Conservation (phyloP, 1,140 invertebrate species). For the Aphaenogaster rudis region DNA sequence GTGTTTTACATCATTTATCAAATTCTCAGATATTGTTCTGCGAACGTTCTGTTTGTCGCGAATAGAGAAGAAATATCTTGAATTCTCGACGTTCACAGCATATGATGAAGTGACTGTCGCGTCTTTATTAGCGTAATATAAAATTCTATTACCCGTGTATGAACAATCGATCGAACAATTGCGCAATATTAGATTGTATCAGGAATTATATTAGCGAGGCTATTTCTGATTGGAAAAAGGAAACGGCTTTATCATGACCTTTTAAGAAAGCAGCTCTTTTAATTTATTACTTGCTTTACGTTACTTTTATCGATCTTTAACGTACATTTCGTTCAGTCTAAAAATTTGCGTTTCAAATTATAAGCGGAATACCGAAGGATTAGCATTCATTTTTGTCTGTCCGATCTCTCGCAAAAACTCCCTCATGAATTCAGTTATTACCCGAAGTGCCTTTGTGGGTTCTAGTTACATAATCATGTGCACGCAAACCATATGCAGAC, state of each 20-base stretch:
- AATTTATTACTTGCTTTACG: conserved; percentile 4
- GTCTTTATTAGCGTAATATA: conserved; percentile 12
- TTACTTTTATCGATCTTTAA: conserved; percentile 16
- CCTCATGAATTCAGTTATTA: conserved; percentile 58
- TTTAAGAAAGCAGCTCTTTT: conserved; percentile 23
- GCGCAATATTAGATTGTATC: conserved; percentile 24
- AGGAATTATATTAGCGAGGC: conserved; percentile 9
- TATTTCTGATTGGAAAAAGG: conserved; percentile 22
- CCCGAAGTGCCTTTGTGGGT: conserved; percentile 77
- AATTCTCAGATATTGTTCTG: not conserved
- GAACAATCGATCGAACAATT: conserved; percentile 28
- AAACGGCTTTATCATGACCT: conserved; percentile 9
- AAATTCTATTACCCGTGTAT: conserved; percentile 43
- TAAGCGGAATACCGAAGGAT: conserved; percentile 37
- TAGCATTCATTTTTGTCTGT: conserved; percentile 30
- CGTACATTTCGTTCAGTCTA: not conserved
- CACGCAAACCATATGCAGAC: conserved; percentile 56
- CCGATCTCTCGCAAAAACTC: conserved; percentile 50
- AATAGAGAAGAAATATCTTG: not conserved
- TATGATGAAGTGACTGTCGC: not conserved
- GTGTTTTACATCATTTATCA: not conserved
- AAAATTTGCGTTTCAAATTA: conserved; percentile 14
- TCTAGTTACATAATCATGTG: conserved; percentile 79
- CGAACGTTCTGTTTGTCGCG: not conserved
- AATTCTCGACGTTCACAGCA: not conserved